Base-by-base conservation (phyloP, 2,113 vertebrate genomes). In the Micromys minutus region DNA sequence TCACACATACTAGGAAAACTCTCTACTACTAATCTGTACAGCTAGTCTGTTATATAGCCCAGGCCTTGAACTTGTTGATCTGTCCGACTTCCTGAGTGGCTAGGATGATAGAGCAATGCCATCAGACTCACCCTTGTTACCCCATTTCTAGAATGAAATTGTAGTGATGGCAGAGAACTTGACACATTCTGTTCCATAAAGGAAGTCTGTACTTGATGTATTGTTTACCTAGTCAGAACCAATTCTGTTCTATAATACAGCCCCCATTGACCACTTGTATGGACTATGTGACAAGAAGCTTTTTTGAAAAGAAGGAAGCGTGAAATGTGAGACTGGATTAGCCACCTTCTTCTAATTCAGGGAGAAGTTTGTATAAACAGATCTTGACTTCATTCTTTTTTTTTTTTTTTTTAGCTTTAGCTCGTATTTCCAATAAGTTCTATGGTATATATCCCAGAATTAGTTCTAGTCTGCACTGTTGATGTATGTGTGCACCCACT, bases 401-500 rank as follows among this genome's bases (percentile, higher is more conserved):
- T 85, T 91, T 86, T 94, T n/a, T n/a, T n/a, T n/a, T 63, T 63
- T 67, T 36, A 36, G 36, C 45, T 86, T 69, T 34, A n/a, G 67
- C 42, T n/a, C 29, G 6, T 95, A 55, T 50, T 95, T 76, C 74
- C 89, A 95, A 81, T 36, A 91, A 86, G 17, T 63, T 94, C 84
- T 86, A 45, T 71, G 80, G 89, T 15, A 31, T 95, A 9, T 91
- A 29, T 39, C 55, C 91, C 57, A 89, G 93, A 94, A 91, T 87
- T 87, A 91, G 96, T 83, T 94, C 69, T 79, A 77, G 80, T 95
- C 45, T 89, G 16, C 85, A 69, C 47, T 81, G 34, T 57, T 89
- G 69, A 74, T 92, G 61, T 69, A 24, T 88, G n/a, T 76, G 17
- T 39, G 7, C 76, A 71, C n/a, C 89, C 95, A 86, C 50, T 65